These are phyloP conservation scores for Chromobotia macracanthus DNA, from an alignment of 2,797 vertebrate species.

Conservation along the genomic window DNA sequence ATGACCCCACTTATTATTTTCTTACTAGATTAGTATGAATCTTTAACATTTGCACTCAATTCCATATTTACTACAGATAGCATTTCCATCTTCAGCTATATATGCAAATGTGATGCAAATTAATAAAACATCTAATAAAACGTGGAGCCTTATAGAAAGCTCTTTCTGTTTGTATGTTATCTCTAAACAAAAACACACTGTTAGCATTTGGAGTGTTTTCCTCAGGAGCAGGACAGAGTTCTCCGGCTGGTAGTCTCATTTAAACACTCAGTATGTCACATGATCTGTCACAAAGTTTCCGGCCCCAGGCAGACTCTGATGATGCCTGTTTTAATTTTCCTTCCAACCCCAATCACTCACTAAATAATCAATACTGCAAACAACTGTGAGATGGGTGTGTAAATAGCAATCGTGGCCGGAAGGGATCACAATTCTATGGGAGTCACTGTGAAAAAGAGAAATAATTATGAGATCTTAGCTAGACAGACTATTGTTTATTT, in stretches of 20 bases:
- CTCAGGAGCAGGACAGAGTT: neutral
- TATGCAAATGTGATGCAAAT: too few relatives aligned
- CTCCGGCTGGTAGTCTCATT: neutral
- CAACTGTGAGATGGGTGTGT: constrained; percentile 82
- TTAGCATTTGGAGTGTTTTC: neutral
- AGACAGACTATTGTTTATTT: neutral
- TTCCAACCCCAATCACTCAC: constrained; percentile 46
- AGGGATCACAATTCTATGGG: constrained; percentile 70
- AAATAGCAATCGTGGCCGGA: constrained; percentile 78
- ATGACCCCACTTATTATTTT: too few relatives aligned
- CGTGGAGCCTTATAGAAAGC: neutral
- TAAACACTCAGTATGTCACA: constrained; percentile 31
- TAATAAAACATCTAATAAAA: too few relatives aligned
- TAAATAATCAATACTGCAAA: constrained; percentile 85
- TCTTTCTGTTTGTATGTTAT: neutral
- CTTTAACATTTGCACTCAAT: too few relatives aligned
- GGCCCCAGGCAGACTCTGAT: constrained; percentile 5
- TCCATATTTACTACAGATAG: too few relatives aligned
- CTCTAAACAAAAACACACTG: neutral
- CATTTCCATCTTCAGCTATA: too few relatives aligned
- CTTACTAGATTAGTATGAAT: too few relatives aligned
- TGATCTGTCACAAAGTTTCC: constrained; percentile 33
- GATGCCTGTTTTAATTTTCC: constrained; percentile 45
- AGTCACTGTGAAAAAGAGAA: constrained; percentile 8
- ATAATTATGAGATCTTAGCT: neutral